A percentile compares a stretch with the other conserved stretches of the same genome.
These are phyloP conservation scores for Iselma pallidipennis DNA, from an alignment of 2,888 invertebrate genomes.

Conservation along the genomic window DNA sequence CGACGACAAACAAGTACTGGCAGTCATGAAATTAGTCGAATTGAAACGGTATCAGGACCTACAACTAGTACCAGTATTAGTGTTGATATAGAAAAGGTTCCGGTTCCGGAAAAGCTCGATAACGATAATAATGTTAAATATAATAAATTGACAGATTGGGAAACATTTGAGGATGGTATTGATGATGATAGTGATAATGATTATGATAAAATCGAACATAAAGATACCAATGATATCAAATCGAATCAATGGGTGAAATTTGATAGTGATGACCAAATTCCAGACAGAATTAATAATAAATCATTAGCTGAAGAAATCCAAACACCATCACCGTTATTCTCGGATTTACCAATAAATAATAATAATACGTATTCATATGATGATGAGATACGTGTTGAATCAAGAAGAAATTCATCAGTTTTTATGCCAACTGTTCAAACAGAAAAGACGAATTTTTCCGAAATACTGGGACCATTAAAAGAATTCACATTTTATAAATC, in stretches of 20 bases:
- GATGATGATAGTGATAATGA: constrained; percentile 15
- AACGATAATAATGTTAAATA: constrained; percentile 30
- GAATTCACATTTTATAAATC: constrained; percentile 60
- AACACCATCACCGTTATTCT: constrained; percentile 57
- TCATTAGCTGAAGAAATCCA: constrained; percentile 31
- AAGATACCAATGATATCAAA: constrained; percentile 17
- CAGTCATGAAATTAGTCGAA: constrained; percentile 24
- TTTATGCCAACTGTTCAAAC: constrained; percentile 40
- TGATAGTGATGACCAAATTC: constrained; percentile 32
- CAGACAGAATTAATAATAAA: constrained; percentile 28
- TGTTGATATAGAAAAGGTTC: neutral
- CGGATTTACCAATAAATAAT: constrained; percentile 60
- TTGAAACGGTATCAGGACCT: constrained; percentile 6
- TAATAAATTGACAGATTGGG: constrained; percentile 27
- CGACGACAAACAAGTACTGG: constrained; percentile 37
- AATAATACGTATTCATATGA: constrained; percentile 52
- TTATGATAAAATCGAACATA: constrained; percentile 6
- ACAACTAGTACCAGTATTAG: constrained; percentile 14
- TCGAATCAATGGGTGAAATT: constrained; percentile 35
- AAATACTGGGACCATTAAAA: constrained; percentile 36
- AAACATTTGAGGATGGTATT: constrained; percentile 34
- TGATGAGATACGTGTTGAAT: constrained; percentile 28
- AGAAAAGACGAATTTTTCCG: constrained; percentile 16
- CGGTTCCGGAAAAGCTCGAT: constrained; percentile 43
- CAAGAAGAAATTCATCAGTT: constrained; percentile 38